phyloP scores from a whole-genome alignment of 2,113 vertebrate genomes.

The Scomber japonicus region DNA sequence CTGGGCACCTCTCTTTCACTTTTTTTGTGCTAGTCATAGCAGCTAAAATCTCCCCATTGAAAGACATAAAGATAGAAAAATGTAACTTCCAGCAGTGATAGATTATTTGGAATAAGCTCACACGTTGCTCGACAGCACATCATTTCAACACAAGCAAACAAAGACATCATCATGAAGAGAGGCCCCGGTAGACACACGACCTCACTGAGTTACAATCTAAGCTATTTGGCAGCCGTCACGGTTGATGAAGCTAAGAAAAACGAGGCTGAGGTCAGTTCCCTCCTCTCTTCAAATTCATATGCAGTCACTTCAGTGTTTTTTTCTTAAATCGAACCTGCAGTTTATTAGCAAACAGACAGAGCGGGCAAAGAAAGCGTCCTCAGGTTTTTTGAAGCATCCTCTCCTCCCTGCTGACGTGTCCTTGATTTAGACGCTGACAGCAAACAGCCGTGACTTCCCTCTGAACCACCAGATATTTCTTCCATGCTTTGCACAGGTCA shows the following conservation, averaged over 20 bases:
- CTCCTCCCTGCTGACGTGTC: constrained; percentile 49
- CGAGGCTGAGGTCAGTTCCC: constrained; percentile 44
- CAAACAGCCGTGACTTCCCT: neutral
- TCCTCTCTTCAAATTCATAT: neutral
- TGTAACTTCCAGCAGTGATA: neutral
- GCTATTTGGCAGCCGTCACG: constrained; percentile 14
- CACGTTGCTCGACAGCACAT: neutral
- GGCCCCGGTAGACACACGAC: constrained; percentile 24
- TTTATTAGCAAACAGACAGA: neutral
- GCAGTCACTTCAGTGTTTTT: neutral
- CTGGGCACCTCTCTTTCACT: constrained; percentile 19
- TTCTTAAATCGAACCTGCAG: neutral
- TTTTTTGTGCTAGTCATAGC: neutral
- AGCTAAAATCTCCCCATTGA: neutral
- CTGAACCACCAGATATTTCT: neutral
- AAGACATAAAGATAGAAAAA: neutral
- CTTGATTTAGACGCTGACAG: constrained; percentile 60
- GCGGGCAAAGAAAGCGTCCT: neutral
- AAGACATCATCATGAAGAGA: neutral
- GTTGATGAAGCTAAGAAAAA: constrained; percentile 28
- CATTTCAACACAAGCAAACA: neutral
- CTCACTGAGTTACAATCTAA: constrained; percentile 22
- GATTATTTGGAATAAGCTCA: neutral
- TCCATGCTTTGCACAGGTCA: constrained; percentile 8
- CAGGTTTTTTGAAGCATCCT: too few relatives aligned